These are phyloP conservation scores for Sphinx pinastri DNA, from an alignment of 2,888 invertebrate species.

Conservation along the genomic window DNA sequence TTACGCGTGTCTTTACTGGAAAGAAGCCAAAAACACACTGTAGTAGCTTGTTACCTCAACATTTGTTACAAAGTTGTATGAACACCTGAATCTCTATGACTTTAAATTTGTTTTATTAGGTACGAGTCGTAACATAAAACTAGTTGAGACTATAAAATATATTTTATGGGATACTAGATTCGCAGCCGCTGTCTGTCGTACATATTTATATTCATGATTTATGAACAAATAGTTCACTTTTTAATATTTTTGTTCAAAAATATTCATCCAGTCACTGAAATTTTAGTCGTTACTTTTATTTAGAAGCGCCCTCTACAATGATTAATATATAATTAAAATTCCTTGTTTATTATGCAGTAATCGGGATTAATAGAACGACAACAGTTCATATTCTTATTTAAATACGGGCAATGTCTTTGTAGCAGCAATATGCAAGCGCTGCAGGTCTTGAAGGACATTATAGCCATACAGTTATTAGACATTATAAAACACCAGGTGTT, in stretches of 20 bases:
- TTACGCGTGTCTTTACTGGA: not conserved
- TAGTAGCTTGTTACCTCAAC: conserved; percentile 4
- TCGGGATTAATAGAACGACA: too few relatives aligned
- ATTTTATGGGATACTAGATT: conserved; percentile 6
- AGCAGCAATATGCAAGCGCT: too few relatives aligned
- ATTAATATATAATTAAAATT: too few relatives aligned
- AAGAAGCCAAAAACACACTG: not conserved
- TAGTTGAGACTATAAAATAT: conserved; percentile 18
- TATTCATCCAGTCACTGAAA: not conserved
- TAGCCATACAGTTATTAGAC: too few relatives aligned
- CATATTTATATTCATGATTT: not conserved
- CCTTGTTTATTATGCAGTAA: too few relatives aligned
- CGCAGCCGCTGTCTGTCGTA: not conserved
- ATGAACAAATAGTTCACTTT: not conserved
- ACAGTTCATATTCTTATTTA: too few relatives aligned
- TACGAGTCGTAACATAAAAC: conserved; percentile 5
- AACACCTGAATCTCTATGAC: conserved; percentile 23
- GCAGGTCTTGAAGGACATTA: too few relatives aligned
- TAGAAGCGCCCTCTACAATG: too few relatives aligned
- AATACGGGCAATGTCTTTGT: too few relatives aligned
- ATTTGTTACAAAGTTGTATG: conserved; percentile 22
- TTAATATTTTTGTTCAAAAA: not conserved
- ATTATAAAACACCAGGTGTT: too few relatives aligned
- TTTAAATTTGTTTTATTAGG: conserved; percentile 24
- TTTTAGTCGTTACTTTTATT: too few relatives aligned